Percentiles rank a stretch among this genome's conserved stretches.
Evolutionary conservation across 2,113 vertebrate species (phyloP).

Genomic region (Anser cygnoides): DNA sequence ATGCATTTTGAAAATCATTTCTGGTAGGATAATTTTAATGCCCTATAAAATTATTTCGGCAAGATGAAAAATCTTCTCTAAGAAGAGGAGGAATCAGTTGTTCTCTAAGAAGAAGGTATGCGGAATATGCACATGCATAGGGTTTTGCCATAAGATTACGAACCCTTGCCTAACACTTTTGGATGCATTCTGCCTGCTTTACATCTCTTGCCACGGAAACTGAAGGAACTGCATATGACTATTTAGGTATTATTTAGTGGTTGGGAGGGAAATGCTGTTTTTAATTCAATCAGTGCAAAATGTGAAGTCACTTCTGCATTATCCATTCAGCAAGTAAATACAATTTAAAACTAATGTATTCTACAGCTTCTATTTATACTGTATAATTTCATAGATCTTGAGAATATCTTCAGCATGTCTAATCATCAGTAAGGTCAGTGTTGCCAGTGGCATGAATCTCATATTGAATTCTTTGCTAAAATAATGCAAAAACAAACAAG

Average conservation of each 20-base stretch:
- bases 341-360: neutral
- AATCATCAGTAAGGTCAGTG: neutral
- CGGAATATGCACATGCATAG: neutral
- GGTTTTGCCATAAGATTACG: neutral
- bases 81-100: neutral
- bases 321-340: neutral
- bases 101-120: neutral
- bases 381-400: neutral
- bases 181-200: neutral
- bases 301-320: neutral
- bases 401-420: neutral
- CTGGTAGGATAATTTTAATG: constrained; percentile 8
- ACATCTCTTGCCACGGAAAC: neutral
- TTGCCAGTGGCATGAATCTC: neutral
- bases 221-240: neutral
- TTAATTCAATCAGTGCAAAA: neutral
- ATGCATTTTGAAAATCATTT: constrained; percentile 7
- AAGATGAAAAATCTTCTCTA: neutral
- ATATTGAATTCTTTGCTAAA: neutral
- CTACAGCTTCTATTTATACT: neutral
- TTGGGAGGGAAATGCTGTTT: neutral
- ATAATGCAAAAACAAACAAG: neutral
- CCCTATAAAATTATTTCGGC: neutral
- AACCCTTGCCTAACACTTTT: neutral
- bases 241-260: neutral